These are phyloP conservation scores for Rafetus swinhoei DNA, from an alignment of 2,113 vertebrate species.

Conservation along the genomic window DNA sequence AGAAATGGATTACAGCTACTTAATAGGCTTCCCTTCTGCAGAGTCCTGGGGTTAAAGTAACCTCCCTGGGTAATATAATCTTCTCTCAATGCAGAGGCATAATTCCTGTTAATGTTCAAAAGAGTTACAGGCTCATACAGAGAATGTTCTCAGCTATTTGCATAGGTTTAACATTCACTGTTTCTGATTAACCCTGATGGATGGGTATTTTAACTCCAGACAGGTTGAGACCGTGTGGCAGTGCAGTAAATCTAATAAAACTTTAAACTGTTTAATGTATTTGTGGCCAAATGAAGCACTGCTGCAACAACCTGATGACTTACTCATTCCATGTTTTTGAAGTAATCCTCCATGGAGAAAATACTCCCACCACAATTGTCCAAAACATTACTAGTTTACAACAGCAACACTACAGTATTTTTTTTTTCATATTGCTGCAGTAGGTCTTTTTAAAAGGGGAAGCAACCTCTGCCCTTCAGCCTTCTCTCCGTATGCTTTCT, in stretches of 20 bases:
- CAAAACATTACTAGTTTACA: not conserved
- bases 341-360: not conserved
- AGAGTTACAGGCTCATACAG: not conserved
- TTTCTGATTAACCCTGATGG: not conserved
- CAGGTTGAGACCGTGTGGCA: not conserved
- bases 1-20: not conserved
- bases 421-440: not conserved
- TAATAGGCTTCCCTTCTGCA: not conserved
- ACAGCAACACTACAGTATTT: not conserved
- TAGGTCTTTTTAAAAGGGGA: not conserved
- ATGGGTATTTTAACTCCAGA: not conserved
- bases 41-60: not conserved
- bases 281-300: not conserved
- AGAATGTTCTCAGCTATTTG: not conserved
- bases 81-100: not conserved
- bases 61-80: not conserved
- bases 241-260: not conserved
- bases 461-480: not conserved
- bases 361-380: not conserved
- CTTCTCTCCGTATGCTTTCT: not conserved
- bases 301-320: conserved; percentile 8
- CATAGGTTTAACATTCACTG: not conserved
- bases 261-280: not conserved
- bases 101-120: not conserved
- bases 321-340: not conserved